These are phyloP conservation scores for Parnassius mnemosyne DNA, from an alignment of 2,888 invertebrate genomes.

Conservation along the genomic window DNA sequence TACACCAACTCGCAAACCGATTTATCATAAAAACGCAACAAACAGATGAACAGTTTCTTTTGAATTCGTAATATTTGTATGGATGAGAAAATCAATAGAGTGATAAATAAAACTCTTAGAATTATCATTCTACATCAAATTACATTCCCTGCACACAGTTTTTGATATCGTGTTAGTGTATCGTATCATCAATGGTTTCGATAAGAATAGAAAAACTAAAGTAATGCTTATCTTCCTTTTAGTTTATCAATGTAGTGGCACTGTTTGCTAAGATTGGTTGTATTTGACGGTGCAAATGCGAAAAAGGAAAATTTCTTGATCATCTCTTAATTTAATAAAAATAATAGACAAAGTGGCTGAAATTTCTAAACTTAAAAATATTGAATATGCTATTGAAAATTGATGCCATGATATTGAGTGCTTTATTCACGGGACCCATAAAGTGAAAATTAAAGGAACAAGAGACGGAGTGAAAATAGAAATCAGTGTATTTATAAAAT, in stretches of 20 bases:
- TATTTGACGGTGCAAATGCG: conserved; percentile 45
- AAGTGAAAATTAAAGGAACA: conserved; percentile 51
- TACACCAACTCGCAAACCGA: too few species aligned
- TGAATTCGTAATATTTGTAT: too few species aligned
- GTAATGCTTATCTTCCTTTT: background rate
- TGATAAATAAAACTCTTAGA: conserved; percentile 5
- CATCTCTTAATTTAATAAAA: conserved; percentile 48
- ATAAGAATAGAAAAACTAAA: conserved; percentile 16
- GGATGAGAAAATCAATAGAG: background rate
- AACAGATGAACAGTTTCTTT: too few species aligned
- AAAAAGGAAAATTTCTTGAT: conserved; percentile 53
- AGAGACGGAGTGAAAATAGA: too few species aligned
- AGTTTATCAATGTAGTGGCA: conserved; percentile 30
- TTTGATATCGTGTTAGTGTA: conserved; percentile 25
- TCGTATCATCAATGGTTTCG: conserved; percentile 2
- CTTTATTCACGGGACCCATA: conserved; percentile 47
- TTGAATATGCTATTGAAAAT: conserved; percentile 42
- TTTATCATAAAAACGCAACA: too few species aligned
- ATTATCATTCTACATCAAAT: conserved; percentile 3
- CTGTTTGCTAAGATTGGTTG: conserved; percentile 18
- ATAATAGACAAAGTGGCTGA: conserved; percentile 53
- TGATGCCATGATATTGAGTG: conserved; percentile 55
- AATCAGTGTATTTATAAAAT: conserved; percentile 45
- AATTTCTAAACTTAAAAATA: conserved; percentile 41
- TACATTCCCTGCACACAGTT: conserved; percentile 14